Evolutionary conservation across 1,140 invertebrate species (phyloP), one percentile per base, ranked within the genome.

Genomic region (Rhynchophorus ferrugineus): DNA sequence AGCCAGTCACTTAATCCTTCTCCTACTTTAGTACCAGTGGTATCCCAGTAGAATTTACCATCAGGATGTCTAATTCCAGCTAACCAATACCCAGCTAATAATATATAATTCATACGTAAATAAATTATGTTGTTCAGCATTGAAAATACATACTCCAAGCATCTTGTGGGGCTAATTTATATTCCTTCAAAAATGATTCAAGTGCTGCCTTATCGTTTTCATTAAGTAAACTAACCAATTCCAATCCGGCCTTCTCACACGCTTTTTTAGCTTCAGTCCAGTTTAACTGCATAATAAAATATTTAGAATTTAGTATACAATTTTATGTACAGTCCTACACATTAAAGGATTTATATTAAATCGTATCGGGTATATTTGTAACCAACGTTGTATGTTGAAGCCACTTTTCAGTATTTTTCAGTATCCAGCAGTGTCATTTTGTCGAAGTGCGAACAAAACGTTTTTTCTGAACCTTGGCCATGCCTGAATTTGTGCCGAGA

Each of bases 21-120:
- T 5, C 18, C 38, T 5, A 41, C 38, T n/a, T 41, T 18, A 1
- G 18, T 41, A n/a, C n/a, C 38, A n/a, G 17, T 41, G 2, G 38
- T 17, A 18, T 41, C 38, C 38, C 38, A 41, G 38, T 41, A 41
- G 16, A 17, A 41, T 21, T 17, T 41, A 17, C 38, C 38, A 20
- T 19, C 18, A 2, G 14, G 3, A n/a, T 41, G 2, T 1, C 8
- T 3, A 18, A 18, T 19, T 41, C 38, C 38, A 2, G 38, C 14
- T n/a, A 41, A 18, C 38, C 38, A 41, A 11, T 41, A 41, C 6
- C 38, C 38, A 41, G 14, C 38, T 41, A 37, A 29, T 6, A 29
- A 37, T n/a, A n/a, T 7, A 13, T n/a, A 3, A 37, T 3, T n/a
- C 6, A n/a, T n/a, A 37, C 14, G 5, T 8, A n/a, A 5, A 33